phyloP scores from a whole-genome alignment of 2,113 vertebrate species.

The Elaphurus davidianus region DNA sequence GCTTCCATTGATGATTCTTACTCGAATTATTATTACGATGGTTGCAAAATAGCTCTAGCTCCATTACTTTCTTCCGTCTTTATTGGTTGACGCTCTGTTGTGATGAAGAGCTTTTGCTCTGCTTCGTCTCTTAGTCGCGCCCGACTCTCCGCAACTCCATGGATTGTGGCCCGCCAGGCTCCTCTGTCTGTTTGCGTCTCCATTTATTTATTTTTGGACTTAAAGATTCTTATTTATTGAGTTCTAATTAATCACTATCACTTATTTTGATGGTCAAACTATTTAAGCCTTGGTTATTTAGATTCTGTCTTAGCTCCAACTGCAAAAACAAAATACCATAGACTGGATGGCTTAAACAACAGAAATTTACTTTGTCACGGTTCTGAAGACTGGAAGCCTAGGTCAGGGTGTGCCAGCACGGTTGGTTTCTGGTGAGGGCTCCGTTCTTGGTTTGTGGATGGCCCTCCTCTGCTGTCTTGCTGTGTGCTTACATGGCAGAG shows the following conservation, averaged over 20 bases:
- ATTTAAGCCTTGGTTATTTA: not conserved
- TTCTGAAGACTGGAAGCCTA: not conserved
- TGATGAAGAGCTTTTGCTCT: not conserved
- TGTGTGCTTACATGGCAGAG: not conserved
- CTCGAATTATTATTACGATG: not conserved
- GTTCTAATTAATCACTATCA: not conserved
- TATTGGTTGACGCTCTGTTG: not conserved
- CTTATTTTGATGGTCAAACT: not conserved
- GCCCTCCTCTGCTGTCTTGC: not conserved
- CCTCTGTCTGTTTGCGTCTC: not conserved
- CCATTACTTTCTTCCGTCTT: not conserved
- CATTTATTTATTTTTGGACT: not conserved
- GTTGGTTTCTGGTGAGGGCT: not conserved
- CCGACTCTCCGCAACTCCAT: not conserved
- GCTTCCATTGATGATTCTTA: not conserved
- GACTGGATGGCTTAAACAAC: not conserved
- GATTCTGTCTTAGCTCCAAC: not conserved
- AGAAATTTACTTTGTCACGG: not conserved
- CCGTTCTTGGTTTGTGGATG: not conserved
- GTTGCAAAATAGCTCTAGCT: not conserved
- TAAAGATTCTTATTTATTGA: not conserved
- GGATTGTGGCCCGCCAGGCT: not conserved
- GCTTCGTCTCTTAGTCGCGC: not conserved
- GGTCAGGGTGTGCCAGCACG: not conserved
- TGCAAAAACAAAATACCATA: not conserved